These are phyloP conservation scores for Pristis pectinata DNA, from an alignment of 2,797 vertebrate species.

Conservation along the genomic window DNA sequence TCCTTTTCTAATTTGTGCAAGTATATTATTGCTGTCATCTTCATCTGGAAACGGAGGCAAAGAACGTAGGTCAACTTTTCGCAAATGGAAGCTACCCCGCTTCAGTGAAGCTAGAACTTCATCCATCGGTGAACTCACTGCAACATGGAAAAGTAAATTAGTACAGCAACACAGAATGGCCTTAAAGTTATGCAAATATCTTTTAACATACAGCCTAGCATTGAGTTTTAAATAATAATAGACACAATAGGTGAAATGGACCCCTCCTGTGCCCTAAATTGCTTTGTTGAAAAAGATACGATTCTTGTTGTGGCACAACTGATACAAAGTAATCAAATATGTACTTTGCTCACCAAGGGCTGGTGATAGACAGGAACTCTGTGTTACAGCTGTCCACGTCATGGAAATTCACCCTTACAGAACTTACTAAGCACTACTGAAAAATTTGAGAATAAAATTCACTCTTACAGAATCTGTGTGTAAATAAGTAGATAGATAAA, in stretches of 20 bases:
- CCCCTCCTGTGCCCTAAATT: too few species aligned
- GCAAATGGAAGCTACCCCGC: slow-evolving; percentile 89
- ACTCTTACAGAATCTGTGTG: too few species aligned
- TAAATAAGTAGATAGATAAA: too few species aligned
- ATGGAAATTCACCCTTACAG: too few species aligned
- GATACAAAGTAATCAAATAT: not conserved
- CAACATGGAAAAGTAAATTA: slow-evolving; percentile 43
- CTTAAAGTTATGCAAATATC: not conserved
- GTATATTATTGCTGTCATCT: slow-evolving; percentile 88
- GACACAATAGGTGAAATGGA: too few species aligned
- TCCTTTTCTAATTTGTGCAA: slow-evolving; percentile 94
- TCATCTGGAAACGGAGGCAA: slow-evolving; percentile 84
- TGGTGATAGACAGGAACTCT: not conserved
- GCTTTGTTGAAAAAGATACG: not conserved
- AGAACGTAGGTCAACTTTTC: slow-evolving; percentile 88
- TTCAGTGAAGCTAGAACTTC: slow-evolving; percentile 95
- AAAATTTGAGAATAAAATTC: too few species aligned
- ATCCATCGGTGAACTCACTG: slow-evolving; percentile 96
- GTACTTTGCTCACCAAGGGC: not conserved
- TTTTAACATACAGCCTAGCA: not conserved
- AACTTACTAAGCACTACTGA: too few species aligned
- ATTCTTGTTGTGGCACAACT: not conserved
- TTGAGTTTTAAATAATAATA: not conserved
- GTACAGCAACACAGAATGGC: not conserved
- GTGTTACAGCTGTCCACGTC: too few species aligned